phyloP scores from a whole-genome alignment of 1,140 invertebrate species.

The Eurosta solidaginis region DNA sequence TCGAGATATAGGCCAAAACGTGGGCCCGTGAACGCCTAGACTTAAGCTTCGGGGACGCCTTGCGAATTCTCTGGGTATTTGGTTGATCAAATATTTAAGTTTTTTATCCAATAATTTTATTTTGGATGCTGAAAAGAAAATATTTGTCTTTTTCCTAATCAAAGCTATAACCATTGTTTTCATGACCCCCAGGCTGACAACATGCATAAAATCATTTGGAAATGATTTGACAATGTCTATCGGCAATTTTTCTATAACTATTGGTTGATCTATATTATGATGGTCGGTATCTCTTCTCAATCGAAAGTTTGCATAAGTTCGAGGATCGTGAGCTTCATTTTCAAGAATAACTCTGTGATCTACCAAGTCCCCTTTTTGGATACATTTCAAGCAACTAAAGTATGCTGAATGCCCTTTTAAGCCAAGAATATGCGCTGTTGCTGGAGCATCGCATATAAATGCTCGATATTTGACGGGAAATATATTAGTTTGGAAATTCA shows the following conservation, averaged over 20 bases:
- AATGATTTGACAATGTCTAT: slow-evolving; percentile 1
- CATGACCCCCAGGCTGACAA: background rate
- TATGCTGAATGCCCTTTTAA: too few species aligned
- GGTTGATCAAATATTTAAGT: background rate
- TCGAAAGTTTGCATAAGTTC: slow-evolving; percentile 17
- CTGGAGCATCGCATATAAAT: too few species aligned
- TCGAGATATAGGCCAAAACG: too few species aligned
- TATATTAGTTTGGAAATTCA: too few species aligned
- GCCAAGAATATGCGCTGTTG: too few species aligned
- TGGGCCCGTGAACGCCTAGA: too few species aligned
- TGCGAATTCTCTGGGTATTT: slow-evolving; percentile 3
- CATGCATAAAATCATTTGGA: slow-evolving; percentile 12
- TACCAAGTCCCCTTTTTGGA: background rate
- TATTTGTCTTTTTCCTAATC: background rate
- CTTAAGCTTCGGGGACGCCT: slow-evolving; percentile 2
- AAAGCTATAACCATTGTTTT: background rate
- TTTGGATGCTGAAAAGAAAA: background rate
- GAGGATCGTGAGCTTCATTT: background rate
- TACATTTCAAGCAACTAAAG: too few species aligned
- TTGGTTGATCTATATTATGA: background rate
- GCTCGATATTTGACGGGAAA: background rate
- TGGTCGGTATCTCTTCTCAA: slow-evolving; percentile 11
- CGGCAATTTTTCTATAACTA: slow-evolving; percentile 6
- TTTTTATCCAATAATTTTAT: background rate
- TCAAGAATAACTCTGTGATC: background rate